These are phyloP conservation scores for Eptesicus fuscus DNA, from an alignment of 2,113 vertebrate species.

Conservation along the genomic window DNA sequence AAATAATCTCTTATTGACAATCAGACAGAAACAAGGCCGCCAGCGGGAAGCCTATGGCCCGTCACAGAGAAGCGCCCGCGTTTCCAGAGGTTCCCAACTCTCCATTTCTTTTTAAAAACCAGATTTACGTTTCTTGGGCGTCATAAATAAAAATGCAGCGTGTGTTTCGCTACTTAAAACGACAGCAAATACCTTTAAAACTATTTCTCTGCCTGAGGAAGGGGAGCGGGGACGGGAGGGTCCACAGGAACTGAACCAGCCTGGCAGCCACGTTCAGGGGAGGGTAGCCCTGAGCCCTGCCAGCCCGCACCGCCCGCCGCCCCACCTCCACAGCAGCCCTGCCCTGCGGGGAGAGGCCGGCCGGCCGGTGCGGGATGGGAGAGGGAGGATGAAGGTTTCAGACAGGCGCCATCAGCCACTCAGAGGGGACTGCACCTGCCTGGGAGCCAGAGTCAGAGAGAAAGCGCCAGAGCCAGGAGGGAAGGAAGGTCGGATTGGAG, in stretches of 20 bases:
- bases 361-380: not conserved
- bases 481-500: no score
- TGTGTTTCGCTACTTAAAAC: constrained; percentile 47
- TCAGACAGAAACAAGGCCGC: constrained; percentile 70
- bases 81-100: constrained; percentile 52
- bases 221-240: not conserved
- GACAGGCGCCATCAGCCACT: not conserved
- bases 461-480: not conserved
- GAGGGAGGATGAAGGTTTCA: not conserved
- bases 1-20: no score
- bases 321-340: not conserved
- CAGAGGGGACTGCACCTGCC: not conserved
- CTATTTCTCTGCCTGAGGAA: not conserved
- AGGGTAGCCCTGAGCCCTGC: not conserved
- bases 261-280: not conserved
- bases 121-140: constrained; percentile 57
- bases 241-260: constrained; percentile 20
- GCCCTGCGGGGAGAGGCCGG: constrained; percentile 50
- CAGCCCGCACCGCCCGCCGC: not conserved
- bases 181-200: no score
- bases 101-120: constrained; percentile 59
- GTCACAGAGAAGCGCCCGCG: constrained; percentile 57
- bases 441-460: not conserved
- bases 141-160: constrained; percentile 68
- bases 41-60: constrained; percentile 80